phyloP scores from a whole-genome alignment of 2,797 vertebrate species.

The Gymnoscopelus microlampas region DNA sequence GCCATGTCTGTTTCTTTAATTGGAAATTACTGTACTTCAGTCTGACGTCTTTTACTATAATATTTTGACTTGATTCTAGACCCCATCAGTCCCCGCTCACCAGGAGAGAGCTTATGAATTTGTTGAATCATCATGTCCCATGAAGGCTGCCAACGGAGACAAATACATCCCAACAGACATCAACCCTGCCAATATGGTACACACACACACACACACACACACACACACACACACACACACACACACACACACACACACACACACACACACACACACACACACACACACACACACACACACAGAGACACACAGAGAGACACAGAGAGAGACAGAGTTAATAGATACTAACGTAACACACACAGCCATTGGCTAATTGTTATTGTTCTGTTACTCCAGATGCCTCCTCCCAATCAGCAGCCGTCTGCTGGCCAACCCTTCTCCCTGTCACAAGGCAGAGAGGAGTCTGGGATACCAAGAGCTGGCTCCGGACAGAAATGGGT shows the following conservation, averaged over 20 bases:
- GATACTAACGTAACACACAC: constrained; percentile 10
- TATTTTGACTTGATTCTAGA: not conserved
- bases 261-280: constrained; percentile 8
- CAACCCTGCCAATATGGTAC: constrained; percentile 87
- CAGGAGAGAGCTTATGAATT: constrained; percentile 87
- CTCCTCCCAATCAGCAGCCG: constrained; percentile 86
- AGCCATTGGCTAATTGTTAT: not conserved
- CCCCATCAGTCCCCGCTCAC: constrained; percentile 73
- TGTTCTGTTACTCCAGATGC: constrained; percentile 79
- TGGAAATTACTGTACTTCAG: not conserved
- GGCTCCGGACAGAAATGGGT: constrained; percentile 87
- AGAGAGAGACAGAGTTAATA: not conserved
- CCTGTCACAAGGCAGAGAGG: constrained; percentile 85
- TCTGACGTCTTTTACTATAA: too few relatives aligned
- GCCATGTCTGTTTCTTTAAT: not conserved
- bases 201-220: constrained; percentile 15
- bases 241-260: constrained; percentile 18
- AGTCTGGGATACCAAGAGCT: constrained; percentile 85
- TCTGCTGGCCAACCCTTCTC: constrained; percentile 83
- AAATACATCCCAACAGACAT: constrained; percentile 70
- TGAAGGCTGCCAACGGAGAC: constrained; percentile 57
- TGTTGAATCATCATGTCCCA: constrained; percentile 77
- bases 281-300: constrained; percentile 7
- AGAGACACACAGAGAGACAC: constrained; percentile 2
- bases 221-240: constrained; percentile 10